Evolutionary conservation across 1,140 invertebrate species (phyloP).

Genomic region (Apis cerana): DNA sequence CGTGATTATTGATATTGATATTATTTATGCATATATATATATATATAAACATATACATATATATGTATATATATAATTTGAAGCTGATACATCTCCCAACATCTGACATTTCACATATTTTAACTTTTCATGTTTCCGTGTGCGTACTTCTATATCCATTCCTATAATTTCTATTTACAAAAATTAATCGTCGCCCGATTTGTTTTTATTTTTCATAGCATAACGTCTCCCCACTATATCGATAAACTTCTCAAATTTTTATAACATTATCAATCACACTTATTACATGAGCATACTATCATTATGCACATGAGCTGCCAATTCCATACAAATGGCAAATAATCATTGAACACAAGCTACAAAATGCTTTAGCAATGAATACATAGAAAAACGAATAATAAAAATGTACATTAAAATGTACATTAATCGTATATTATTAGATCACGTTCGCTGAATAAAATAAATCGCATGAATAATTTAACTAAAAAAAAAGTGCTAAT

Average conservation of each 20-base stretch:
- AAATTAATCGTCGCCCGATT: conserved; percentile 14
- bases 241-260: conserved; percentile 38
- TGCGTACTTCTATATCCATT: conserved; percentile 30
- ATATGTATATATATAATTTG: conserved; percentile 51
- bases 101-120: conserved; percentile 30
- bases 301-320: conserved; percentile 54
- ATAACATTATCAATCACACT: conserved; percentile 38
- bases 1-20: conserved; percentile 48
- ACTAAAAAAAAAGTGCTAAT: conserved; percentile 14
- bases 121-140: conserved; percentile 30
- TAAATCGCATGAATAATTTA: not conserved
- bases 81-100: conserved; percentile 53
- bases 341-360: conserved; percentile 53
- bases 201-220: not conserved
- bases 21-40: conserved; percentile 46
- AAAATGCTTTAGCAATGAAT: conserved; percentile 46
- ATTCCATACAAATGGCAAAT: conserved; percentile 53
- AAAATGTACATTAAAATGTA: conserved; percentile 21
- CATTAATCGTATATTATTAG: conserved; percentile 9
- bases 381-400: conserved; percentile 32
- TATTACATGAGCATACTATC: conserved; percentile 12
- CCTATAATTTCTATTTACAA: conserved; percentile 39
- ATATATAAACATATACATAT: conserved; percentile 33
- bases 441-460: conserved; percentile 19
- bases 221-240: conserved; percentile 23